Percentiles rank a stretch among this genome's conserved stretches.
These are phyloP conservation scores for Henicopernis longicauda DNA, from an alignment of 2,113 vertebrate species.

Conservation along the genomic window DNA sequence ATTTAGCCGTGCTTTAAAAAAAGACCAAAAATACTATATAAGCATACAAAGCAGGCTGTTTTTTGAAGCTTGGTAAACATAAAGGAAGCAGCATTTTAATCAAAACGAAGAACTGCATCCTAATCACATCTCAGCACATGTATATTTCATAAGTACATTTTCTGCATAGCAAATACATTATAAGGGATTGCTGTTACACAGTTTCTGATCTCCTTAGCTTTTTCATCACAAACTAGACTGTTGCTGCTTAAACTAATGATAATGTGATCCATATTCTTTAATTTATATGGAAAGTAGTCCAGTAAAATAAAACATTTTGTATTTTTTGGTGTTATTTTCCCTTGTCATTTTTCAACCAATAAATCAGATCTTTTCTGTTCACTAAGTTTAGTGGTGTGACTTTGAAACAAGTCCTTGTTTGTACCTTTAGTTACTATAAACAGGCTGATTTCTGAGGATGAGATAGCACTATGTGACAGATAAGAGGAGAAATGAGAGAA, in stretches of 20 bases:
- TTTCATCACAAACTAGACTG: neutral
- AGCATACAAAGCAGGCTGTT: neutral
- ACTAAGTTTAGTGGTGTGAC: neutral
- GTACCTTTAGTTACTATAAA: neutral
- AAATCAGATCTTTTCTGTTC: neutral
- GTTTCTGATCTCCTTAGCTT: neutral
- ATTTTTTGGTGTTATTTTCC: neutral
- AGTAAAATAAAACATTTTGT: neutral
- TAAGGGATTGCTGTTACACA: neutral
- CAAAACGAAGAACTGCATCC: conserved; percentile 5
- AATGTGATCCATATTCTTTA: neutral
- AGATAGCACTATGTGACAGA: neutral
- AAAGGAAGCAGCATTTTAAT: conserved; percentile 5
- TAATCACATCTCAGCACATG: neutral
- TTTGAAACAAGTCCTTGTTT: neutral
- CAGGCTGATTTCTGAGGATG: neutral
- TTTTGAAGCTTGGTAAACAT: neutral
- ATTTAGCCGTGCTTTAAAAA: neutral
- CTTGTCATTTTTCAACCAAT: neutral
- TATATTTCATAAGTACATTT: neutral
- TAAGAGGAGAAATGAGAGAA: neutral
- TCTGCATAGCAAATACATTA: neutral
- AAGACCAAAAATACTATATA: neutral
- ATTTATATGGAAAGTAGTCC: neutral
- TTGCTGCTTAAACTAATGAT: neutral